A percentile compares a stretch with the other conserved stretches of the same genome.
Evolutionary conservation across 2,888 invertebrate species (phyloP).

Genomic region (Pachliopta kotzebuea): DNA sequence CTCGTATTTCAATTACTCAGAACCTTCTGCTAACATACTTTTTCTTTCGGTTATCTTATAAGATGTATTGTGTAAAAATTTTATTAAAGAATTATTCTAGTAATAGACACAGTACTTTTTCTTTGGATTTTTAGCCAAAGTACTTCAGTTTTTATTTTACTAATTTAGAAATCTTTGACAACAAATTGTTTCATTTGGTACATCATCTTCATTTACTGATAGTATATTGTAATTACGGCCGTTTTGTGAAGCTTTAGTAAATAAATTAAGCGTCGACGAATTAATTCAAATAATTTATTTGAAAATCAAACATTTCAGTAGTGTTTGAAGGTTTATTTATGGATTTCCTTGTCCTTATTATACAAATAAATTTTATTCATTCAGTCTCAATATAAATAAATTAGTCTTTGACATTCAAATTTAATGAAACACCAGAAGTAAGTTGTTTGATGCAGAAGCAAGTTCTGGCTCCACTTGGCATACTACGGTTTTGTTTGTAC

Average conservation of each 20-base stretch:
- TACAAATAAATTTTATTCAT: background rate
- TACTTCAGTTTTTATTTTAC: no score
- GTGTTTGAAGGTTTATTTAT: background rate
- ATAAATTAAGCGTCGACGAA: no score
- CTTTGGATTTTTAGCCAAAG: no score
- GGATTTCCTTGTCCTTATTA: background rate
- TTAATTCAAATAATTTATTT: background rate
- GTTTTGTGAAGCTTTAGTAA: no score
- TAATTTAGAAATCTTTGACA: no score
- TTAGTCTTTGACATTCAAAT: background rate
- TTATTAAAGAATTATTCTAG: background rate
- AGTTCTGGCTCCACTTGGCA: background rate
- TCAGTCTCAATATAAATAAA: background rate
- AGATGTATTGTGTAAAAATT: background rate
- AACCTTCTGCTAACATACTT: constrained; percentile 7
- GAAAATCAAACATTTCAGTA: background rate
- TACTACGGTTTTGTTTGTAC: background rate
- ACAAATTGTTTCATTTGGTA: no score
- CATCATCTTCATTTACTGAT: no score
- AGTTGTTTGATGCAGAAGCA: background rate
- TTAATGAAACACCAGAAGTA: background rate
- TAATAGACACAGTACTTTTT: no score
- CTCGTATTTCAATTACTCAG: constrained; percentile 18
- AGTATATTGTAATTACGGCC: no score
- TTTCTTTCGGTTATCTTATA: background rate